A percentile compares a stretch with the other conserved stretches of the same genome.
Conservation (phyloP, 2,113 vertebrate genomes). For the Apteryx owenii region DNA sequence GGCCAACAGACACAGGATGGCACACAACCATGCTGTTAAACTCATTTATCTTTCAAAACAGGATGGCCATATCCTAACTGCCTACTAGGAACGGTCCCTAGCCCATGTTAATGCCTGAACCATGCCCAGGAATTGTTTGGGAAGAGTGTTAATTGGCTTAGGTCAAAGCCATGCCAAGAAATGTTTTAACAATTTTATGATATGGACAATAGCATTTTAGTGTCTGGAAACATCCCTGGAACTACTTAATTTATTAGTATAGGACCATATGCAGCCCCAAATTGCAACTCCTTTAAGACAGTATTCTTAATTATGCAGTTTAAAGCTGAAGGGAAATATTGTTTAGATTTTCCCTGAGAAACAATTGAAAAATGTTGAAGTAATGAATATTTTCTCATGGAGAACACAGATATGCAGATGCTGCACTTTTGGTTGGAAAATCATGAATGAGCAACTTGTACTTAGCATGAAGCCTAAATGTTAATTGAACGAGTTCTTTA, state of each 20-base stretch:
- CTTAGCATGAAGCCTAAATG: background rate
- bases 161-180: background rate
- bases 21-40: background rate
- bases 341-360: slow-evolving; percentile 45
- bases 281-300: slow-evolving; percentile 24
- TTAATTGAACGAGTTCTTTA: slow-evolving; percentile 46
- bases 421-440: slow-evolving; percentile 30
- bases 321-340: background rate
- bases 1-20: background rate
- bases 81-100: background rate
- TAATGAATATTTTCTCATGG: slow-evolving; percentile 33
- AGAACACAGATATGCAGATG: slow-evolving; percentile 9
- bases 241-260: slow-evolving; percentile 7
- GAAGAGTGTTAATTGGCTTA: background rate
- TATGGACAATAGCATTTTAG: background rate
- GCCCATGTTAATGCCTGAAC: background rate
- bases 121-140: background rate
- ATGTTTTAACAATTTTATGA: background rate
- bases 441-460: background rate
- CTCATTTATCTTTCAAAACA: background rate
- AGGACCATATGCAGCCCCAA: background rate
- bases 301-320: background rate
- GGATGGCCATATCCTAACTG: background rate
- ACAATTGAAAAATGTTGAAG: slow-evolving; percentile 17
- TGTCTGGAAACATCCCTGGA: background rate